Base-by-base conservation (phyloP, 1,140 invertebrate genomes). In the Drosophila sturtevanti region DNA sequence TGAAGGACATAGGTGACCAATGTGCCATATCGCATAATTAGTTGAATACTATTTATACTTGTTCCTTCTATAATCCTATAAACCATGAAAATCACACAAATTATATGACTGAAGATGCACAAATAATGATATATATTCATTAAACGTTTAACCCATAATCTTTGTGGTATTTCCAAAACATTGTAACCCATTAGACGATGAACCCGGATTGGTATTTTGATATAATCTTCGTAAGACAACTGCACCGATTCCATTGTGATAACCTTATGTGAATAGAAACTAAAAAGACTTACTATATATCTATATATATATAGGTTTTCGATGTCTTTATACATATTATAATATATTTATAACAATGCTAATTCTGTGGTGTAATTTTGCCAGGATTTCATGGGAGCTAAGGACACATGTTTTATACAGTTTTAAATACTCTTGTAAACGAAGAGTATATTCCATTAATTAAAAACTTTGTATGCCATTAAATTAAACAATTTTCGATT, bases 21-120 rank as follows among this genome's bases (percentile, higher is more conserved):
- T 9, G 69, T 81, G 4, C 21, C 37, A n/a, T 81, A 81, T 4
- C 79, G 79, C 37, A 79, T 79, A 1, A 81, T 51, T 14, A 82
- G 48, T 3, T 60, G 6, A 0, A 59, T 6, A 7, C 12, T 54
- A 10, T 63, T 16, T 9, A 44, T 44, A 14, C 70, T 78, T 3
- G 37, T 68, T 18, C 44, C 34, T 35, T 81, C 79, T 1, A 70
- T 12, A 0, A 81, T 65, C 0, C 79, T 75, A 16, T 59, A 60
- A 0, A 82, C 2, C 79, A 81, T 81, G 18, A 66, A 41, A 7
- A 14, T 37, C 22, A 74, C 51, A 11, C 63, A 74, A 9, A 68
- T 11, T 0, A 16, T 7, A 7, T 81, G 79, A 18, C 65, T 41
- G n/a, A 4, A 21, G 0, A 74, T 38, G 21, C 79, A 81, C 9